Conservation (phyloP, 1,140 invertebrate species). For the Drosophila nigromelanica region DNA sequence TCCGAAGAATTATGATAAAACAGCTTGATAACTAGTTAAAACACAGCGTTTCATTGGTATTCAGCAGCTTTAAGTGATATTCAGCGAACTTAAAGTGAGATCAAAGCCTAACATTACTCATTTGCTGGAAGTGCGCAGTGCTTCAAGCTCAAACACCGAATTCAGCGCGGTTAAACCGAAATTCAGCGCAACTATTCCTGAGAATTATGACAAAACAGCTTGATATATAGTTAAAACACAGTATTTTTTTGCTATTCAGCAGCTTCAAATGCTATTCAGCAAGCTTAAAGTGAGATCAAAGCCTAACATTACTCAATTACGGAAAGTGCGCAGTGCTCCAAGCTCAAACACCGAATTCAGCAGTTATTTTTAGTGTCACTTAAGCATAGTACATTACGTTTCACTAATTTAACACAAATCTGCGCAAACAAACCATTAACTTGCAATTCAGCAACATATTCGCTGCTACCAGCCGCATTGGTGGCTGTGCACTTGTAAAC, state of each 20-base stretch:
- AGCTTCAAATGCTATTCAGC: neutral
- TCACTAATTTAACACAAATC: conserved; percentile 28
- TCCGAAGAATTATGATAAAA: no score
- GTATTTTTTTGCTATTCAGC: conserved; percentile 13
- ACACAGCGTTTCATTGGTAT: neutral
- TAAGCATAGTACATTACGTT: conserved; percentile 33
- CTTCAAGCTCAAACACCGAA: conserved; percentile 58
- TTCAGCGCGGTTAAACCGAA: conserved; percentile 5
- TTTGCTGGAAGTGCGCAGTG: conserved; percentile 22
- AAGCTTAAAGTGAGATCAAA: neutral
- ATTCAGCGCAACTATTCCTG: neutral
- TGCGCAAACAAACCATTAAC: conserved; percentile 86
- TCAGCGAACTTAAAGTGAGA: neutral
- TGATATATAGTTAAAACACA: conserved; percentile 2
- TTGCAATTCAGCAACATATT: conserved; percentile 85
- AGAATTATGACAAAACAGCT: conserved; percentile 11
- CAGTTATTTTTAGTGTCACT: conserved; percentile 27
- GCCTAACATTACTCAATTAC: neutral
- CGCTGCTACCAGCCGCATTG: conserved; percentile 85
- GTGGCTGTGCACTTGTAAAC: conserved; percentile 86
- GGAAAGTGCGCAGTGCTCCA: conserved; percentile 50
- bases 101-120: conserved; percentile 2
- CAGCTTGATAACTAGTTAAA: no score
- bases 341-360: conserved; percentile 50
- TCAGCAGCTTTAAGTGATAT: conserved; percentile 13